Percentiles rank a stretch among this genome's conserved stretches.
Conservation (phyloP, 2,888 invertebrate genomes). For the Phyllotreta cruciferae region DNA sequence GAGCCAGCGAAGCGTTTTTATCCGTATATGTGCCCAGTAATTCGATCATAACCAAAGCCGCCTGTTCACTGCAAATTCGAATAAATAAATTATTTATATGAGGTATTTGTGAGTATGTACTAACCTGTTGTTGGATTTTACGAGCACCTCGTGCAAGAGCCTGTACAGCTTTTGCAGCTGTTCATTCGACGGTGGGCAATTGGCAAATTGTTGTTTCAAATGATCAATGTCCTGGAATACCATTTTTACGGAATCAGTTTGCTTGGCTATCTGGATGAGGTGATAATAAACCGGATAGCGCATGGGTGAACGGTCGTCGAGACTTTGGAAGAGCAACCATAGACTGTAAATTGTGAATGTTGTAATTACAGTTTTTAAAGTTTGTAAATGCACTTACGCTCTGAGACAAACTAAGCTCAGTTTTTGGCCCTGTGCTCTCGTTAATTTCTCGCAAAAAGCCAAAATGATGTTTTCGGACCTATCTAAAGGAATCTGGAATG, state of each 20-base stretch:
- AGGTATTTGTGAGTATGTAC: slow-evolving; percentile 15
- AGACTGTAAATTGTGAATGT: slow-evolving; percentile 65
- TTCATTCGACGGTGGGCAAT: slow-evolving; percentile 83
- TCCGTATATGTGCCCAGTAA: slow-evolving; percentile 95
- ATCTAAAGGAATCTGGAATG: slow-evolving; percentile 78
- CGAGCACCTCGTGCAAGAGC: slow-evolving; percentile 85
- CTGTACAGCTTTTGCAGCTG: slow-evolving; percentile 92
- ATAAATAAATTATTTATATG: not conserved
- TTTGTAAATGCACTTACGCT: slow-evolving; percentile 69
- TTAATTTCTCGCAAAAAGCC: slow-evolving; percentile 90
- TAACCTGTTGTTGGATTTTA: slow-evolving; percentile 86
- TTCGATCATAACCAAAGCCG: slow-evolving; percentile 97
- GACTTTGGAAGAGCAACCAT: slow-evolving; percentile 90
- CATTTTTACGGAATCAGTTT: slow-evolving; percentile 83
- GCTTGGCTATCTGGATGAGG: slow-evolving; percentile 86
- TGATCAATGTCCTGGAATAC: slow-evolving; percentile 87
- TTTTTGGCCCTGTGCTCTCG: slow-evolving; percentile 84
- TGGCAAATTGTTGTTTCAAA: slow-evolving; percentile 79
- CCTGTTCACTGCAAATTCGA: slow-evolving; percentile 74
- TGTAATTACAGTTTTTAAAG: not conserved
- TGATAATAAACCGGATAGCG: slow-evolving; percentile 94
- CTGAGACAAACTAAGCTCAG: slow-evolving; percentile 82
- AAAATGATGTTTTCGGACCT: slow-evolving; percentile 87
- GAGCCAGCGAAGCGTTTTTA: slow-evolving; percentile 94
- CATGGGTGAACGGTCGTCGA: slow-evolving; percentile 83